Evolutionary conservation across 2,797 vertebrate species (phyloP), one percentile per base, ranked within the genome.

Genomic region (Cossypha polioptera): DNA sequence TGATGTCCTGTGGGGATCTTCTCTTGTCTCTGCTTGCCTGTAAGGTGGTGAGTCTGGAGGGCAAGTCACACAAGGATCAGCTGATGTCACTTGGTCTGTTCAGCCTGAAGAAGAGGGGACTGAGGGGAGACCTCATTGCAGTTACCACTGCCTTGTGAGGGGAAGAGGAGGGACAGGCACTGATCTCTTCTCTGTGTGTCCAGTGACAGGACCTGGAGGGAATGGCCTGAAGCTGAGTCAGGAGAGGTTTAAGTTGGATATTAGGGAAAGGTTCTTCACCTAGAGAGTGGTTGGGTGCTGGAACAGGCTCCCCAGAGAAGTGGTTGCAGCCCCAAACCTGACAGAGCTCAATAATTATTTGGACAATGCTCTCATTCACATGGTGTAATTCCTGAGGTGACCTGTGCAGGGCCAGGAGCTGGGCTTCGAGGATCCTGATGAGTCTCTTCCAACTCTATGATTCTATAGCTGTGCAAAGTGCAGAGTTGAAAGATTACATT

Each of bases 131-230:
- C 3, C 10, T 74, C 18, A 7, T 7, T 7, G 16, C 48, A 55
- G 22, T 9, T 18, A 4, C 22, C 62, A 3, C 28, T 50, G 29
- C 42, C 13, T 68, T 2, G 1, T 12, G 42, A 68, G 19, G 4
- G 48, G 13, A 75, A 22, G 53, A 17, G 11, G 9, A 67, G 9
- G 21, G 26, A 6, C 21, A 61, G 54, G 12, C 26, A n/a, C 6
- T 50, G 36, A 57, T 57, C 31, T 55, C 33, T 47, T 19, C 40
- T 61, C 7, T 43, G 2, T 50, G 28, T 63, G 36, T 29, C 9
- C 55, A 29, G 47, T 8, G 55, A 15, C 19, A 36, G 16, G 4
- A 43, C 11, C 13, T 0, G 0, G 5, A 33, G 16, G 13, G 2
- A 67, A 55, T 11, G 11, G 19, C 16, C 11, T 43, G 55, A 43